Evolutionary conservation across 1,140 invertebrate genomes (phyloP), one percentile per base, ranked within the genome.

Genomic region (Tribolium madens): DNA sequence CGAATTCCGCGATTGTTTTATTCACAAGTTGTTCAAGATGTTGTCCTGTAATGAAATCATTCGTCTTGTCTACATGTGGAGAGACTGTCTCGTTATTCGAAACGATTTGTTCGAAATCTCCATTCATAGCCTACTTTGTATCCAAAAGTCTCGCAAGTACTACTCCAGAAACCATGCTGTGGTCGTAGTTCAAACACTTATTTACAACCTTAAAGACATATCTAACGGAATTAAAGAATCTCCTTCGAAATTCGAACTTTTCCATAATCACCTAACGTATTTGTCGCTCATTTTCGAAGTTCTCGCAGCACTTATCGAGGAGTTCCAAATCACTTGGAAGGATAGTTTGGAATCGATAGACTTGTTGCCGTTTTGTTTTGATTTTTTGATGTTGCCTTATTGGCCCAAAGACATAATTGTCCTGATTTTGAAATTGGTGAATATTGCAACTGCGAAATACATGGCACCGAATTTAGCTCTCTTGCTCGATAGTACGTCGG

Each of bases 391-490:
- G 14, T 18, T 57, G 52, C 52, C 52, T 9, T 26, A 18, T 17
- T 57, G 52, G 52, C 17, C 52, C 15, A 57, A 17, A 3, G 7
- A 21, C 14, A 57, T 93, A 46, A 26, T 57, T 18, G 90, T 93
- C 0, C 88, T 91, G 82, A 89, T 90, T 0, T 82, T 94, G 9
- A 91, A 92, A 81, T 84, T 93, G 0, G 89, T 91, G 46, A 89
- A 91, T 78, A 79, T 92, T 60, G 89, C 91, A 1, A 90, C 93
- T 15, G 88, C 90, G 80, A 93, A 93, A 82, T 93, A 93, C 77
- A 87, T 93, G 80, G 90, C 91, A 0, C 92, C 93, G 0, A 92
- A 93, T 82, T 87, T 93, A 78, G 92, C 91, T 1, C 79, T 94
- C 9, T 84, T 94, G 0, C 86, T 92, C 12, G 91, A 93, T 76